Base-by-base conservation (phyloP, 2,888 invertebrate genomes). In the Rosalia funebris region DNA sequence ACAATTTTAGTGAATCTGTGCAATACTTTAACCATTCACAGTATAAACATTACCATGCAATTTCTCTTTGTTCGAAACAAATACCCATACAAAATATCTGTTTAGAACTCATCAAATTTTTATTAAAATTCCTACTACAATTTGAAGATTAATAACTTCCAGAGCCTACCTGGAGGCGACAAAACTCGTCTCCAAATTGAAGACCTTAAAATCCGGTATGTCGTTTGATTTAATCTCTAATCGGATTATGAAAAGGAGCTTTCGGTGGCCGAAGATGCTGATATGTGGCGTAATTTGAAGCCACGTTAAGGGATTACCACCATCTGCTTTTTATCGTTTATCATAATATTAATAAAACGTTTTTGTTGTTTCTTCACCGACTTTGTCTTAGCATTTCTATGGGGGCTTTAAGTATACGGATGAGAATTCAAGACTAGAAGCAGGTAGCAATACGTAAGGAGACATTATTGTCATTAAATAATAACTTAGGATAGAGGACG, bases 291-390 rank as follows among this genome's bases (percentile, higher is more conserved):
- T 63, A 60, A 60, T 62, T 59, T 62, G 60, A 65, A 62, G 63
- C 47, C 62, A 66, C 64, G 66, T 68, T 64, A 62, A 61, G 50
- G 57, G 68, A 62, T 69, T 70, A 71, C 69, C 69, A 69, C 70
- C 65, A 68, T 66, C 65, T 68, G 69, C 63, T 68, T 65, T 70
- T 70, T 70, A 68, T 68, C 71, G 64, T 71, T 70, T 68, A 71
- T 71, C 71, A 71, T 67, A 66, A 63, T 62, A 70, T 63, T 69
- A 69, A 66, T 65, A 68, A 66, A 68, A 50, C 60, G 60, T 50
- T 65, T 68, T 69, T 71, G 60, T 60, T 62, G 60, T 60, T 45
- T 37, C 37, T 31, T 31, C 37, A 12, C 48, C 39, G 32, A 34
- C 44, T 57, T 48, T 64, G 46, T 64, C 57, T 53, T 58, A 47